These are phyloP conservation scores for Homarus americanus DNA, from an alignment of 1,140 invertebrate species.

Conservation along the genomic window DNA sequence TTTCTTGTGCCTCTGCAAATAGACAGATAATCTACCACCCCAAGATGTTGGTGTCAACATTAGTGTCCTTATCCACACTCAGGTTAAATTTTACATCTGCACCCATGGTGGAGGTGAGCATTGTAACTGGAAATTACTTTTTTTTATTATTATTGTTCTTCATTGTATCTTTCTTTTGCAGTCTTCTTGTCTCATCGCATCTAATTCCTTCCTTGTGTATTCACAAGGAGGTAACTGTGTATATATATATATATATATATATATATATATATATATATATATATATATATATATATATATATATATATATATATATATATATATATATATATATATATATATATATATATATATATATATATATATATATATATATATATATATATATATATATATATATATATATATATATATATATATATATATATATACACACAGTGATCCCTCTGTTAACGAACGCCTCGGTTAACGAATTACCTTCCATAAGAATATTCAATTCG, in stretches of 20 bases:
- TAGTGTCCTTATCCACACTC: no score
- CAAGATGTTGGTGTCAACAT: no score
- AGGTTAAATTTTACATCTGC: no score
- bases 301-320: conserved; percentile 40
- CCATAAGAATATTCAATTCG: not conserved
- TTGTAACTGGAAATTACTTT: no score
- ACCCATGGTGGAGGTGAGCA: no score
- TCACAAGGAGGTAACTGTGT: not conserved
- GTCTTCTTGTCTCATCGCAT: no score
- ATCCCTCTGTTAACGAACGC: conserved; percentile 14
- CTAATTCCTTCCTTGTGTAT: not conserved
- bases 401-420: conserved; percentile 33
- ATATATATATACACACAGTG: conserved; percentile 34
- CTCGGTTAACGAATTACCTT: not conserved
- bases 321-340: conserved; percentile 39
- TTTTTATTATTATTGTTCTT: no score
- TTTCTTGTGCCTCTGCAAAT: no score
- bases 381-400: conserved; percentile 45
- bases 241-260: conserved; percentile 25
- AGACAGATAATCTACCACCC: no score
- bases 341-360: conserved; percentile 43
- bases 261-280: conserved; percentile 43
- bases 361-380: conserved; percentile 47
- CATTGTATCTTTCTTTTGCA: no score
- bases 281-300: conserved; percentile 33